Base-by-base conservation (phyloP, 2,888 invertebrate species). In the Lepidocyrtoides sp. region DNA sequence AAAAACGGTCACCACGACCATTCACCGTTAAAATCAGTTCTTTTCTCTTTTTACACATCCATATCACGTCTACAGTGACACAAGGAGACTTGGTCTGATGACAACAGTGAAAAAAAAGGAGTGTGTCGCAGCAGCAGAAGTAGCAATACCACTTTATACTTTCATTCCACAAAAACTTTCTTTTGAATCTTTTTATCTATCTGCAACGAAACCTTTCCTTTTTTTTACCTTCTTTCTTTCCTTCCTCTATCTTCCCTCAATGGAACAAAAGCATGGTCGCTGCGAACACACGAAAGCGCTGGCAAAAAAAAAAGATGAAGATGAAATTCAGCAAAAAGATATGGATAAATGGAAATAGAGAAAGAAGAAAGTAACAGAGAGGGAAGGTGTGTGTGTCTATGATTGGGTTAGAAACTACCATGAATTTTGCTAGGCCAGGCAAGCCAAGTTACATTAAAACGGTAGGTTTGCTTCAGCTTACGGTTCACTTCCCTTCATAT, bases 61-160 rank as follows among this genome's bases (percentile, higher is more conserved):
- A 60, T 60, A 60, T 82, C 82, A 82, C 82, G 82, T 82, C 82
- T 7, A 63, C 32, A 82, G 60, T 63, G 82, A 63, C 82, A 81
- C 41, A 82, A 41, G 44, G 41, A 32, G 12, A 75, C 48, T 66
- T 32, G 14, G 32, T n/a, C 63, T 2, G 63, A 29, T 32, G 32
- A 66, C 63, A 17, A 66, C 8, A 17, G 17, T 17, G n/a, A 66
- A 14, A 32, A 29, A 7, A 14, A 66, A 29, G 29, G 32, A n/a
- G 29, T 17, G 29, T 5, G 63, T 32, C n/a, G n/a, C n/a, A n/a
- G 32, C 14, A 66, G 63, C 14, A 32, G 3, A 29, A n/a, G n/a
- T 32, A 66, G 7, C 23, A 60, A n/a, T n/a, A n/a, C n/a, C n/a
- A n/a, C n/a, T n/a, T 51, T 51, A n/a, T 57, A 20, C 20, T 10